phyloP scores from a whole-genome alignment of 2,113 vertebrate genomes.

The Pygoscelis antarcticus region DNA sequence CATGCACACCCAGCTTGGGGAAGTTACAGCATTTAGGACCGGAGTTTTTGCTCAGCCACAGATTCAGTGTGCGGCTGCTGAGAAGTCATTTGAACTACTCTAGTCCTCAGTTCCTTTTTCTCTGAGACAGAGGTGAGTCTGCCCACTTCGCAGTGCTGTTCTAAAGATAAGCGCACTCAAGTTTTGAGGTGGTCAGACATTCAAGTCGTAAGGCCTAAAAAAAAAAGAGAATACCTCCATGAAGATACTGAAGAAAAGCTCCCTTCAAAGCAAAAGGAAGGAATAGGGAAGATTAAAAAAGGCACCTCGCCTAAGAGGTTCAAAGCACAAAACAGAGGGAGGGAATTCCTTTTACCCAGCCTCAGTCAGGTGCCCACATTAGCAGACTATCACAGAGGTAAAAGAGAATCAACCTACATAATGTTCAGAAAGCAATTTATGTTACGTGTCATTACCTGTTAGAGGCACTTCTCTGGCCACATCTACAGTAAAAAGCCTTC shows the following conservation, averaged over 20 bases:
- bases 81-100: background rate
- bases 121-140: background rate
- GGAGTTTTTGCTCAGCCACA: background rate
- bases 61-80: background rate
- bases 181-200: background rate
- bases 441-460: background rate
- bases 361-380: background rate
- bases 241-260: background rate
- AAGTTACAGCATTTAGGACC: background rate
- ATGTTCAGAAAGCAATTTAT: background rate
- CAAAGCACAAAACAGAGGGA: background rate
- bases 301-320: background rate
- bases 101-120: background rate
- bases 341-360: background rate
- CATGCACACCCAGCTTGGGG: rapidly evolving
- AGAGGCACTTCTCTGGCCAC: background rate
- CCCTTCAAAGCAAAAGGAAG: conserved; percentile 5
- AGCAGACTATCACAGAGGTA: background rate
- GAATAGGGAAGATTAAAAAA: background rate
- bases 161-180: background rate
- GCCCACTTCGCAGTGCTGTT: background rate
- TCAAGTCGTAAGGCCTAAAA: background rate
- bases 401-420: background rate
- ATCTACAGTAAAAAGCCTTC: background rate
- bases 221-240: background rate